Base-by-base conservation (phyloP, 2,113 vertebrate species). In the Helogale parvula region DNA sequence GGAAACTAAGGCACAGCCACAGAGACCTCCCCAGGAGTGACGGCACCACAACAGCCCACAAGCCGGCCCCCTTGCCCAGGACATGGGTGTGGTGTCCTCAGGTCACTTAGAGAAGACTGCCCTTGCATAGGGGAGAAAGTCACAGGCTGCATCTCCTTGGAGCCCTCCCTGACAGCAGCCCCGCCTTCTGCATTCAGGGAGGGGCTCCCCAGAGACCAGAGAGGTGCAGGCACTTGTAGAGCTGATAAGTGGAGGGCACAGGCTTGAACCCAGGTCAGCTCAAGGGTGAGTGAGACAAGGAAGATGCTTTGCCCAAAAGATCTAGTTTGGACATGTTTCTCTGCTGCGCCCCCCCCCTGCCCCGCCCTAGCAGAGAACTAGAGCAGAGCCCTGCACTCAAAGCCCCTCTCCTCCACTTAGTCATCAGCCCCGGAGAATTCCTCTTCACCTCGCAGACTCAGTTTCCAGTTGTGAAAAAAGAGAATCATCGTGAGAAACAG, bases 341-440 rank as follows among this genome's bases (percentile, higher is more conserved):
- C 87, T 77, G 54, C 68, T 21, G 57, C 33, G 69, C 77, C 41
- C 45, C 45, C 45, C 45, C 45, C 1, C 45, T 2, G 8, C 45
- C 45, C 45, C 45, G 45, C 45, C 45, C 77, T 9, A 27, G 2
- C 11, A 27, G 31, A 74, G 45, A 17, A 25, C 12, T 10, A 25
- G 17, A 38, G 69, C 47, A 66, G 68, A 47, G 19, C 27, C 65
- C 47, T 50, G 52, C 11, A 8, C n/a, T 1, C 50, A 5, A 13
- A 27, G 23, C 47, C 81, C 60, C 5, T 1, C 14, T 41, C 41
- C 54, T 31, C 57, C 8, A 0, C 3, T 5, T 23, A 17, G 5
- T 7, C 31, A 9, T 3, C 86, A 13, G 0, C 0, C 23, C 2
- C 12, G 0, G 11, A 19, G 21, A 45, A 7, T 10, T 0, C 14